Percentiles rank a stretch among this genome's conserved stretches.
Evolutionary conservation across 2,797 vertebrate genomes (phyloP).

Genomic region (Gambusia yucatana): DNA sequence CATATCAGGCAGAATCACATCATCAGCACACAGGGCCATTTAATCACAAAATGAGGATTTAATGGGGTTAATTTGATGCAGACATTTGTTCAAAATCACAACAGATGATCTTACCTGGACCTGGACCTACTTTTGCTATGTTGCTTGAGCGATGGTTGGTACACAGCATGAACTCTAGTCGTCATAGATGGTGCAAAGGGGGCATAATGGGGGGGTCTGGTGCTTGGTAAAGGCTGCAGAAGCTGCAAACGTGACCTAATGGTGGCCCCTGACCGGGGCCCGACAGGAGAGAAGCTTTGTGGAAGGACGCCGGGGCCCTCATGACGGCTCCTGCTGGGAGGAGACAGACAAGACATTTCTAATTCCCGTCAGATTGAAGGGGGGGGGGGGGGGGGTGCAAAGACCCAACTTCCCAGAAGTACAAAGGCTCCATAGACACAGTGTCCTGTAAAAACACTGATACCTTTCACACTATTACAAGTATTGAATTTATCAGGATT

Average conservation of each 20-base stretch:
- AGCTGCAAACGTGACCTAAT: slow-evolving; percentile 59
- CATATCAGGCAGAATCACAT: slow-evolving; percentile 60
- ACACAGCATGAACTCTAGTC: slow-evolving; percentile 38
- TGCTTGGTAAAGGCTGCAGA: slow-evolving; percentile 35
- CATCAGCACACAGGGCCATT: slow-evolving; percentile 28
- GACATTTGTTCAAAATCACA: slow-evolving; percentile 20
- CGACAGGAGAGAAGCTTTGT: slow-evolving; percentile 59
- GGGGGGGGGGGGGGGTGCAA: slow-evolving; percentile 25
- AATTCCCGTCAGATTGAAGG: slow-evolving; percentile 48
- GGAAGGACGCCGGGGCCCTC: slow-evolving; percentile 46
- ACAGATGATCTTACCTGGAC: not conserved
- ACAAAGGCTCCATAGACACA: slow-evolving; percentile 18
- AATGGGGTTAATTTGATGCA: slow-evolving; percentile 7
- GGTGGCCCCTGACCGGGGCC: slow-evolving; percentile 60
- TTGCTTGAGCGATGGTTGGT: slow-evolving; percentile 55
- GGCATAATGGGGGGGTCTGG: not conserved
- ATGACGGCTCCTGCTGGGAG: slow-evolving; percentile 72
- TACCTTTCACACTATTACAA: too few species aligned
- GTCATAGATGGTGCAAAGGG: slow-evolving; percentile 26
- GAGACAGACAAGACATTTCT: slow-evolving; percentile 49
- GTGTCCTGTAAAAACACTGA: not conserved
- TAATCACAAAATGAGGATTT: slow-evolving; percentile 24
- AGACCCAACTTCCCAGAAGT: slow-evolving; percentile 30
- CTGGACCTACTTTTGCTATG: slow-evolving; percentile 32
- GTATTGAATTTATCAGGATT: not conserved